Evolutionary conservation across 2,797 vertebrate species (phyloP), one percentile per base, ranked within the genome.

Genomic region (Tenualosa ilisha): DNA sequence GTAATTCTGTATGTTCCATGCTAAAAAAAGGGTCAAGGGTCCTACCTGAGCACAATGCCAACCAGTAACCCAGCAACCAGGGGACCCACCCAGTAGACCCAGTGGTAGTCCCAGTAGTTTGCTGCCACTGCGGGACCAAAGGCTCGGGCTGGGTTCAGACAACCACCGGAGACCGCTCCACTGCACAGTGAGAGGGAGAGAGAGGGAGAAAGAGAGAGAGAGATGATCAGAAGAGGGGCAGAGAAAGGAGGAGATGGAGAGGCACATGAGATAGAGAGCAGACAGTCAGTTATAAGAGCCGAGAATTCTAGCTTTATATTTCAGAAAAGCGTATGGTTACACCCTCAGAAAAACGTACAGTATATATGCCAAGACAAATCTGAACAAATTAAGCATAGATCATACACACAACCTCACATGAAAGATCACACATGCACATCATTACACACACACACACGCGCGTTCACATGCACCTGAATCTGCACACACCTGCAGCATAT

Each of bases 71-170:
- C 90, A 7, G 88, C 95, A 0, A 89, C 7, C 65, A 95, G 84
- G 0, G 95, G 95, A 7, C 95, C 93, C 0, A 94, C 84, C 95
- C 96, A 96, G 92, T 96, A 95, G 49, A 96, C 90, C 94, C 96
- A 96, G 88, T 95, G 95, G 63, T 94, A 94, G 56, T 88, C 75
- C 95, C 95, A 95, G 92, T 90, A 89, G 89, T 89, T 89, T 0
- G 92, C 91, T 37, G 94, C 84, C 83, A 96, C 83, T 0, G 96
- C 96, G 0, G 94, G 95, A 43, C 96, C 95, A 0, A 95, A 95
- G 37, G 93, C 95, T 85, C 94, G 92, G 79, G 95, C 94, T 0
- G 95, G 95, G 51, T 96, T 96, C 95, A 95, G 95, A 90, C 95
- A 96, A 83, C 92, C 93, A 90, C 95, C 95, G 0, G 94, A 96